A percentile compares a stretch with the other conserved stretches of the same genome.
Evolutionary conservation across 2,113 vertebrate species (phyloP).

Genomic region (Melospiza melodia): DNA sequence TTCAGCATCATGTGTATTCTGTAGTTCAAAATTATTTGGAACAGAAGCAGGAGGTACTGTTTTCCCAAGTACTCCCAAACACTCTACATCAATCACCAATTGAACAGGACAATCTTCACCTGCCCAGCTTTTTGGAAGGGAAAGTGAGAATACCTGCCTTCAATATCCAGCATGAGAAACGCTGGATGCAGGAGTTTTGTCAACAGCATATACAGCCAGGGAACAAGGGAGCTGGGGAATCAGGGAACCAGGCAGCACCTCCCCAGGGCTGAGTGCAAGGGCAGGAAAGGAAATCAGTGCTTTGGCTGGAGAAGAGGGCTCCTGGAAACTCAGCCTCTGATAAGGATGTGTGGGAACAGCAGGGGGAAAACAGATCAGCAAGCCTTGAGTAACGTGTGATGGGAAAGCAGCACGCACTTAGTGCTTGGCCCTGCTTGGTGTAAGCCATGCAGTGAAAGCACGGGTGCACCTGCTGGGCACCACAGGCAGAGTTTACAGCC

Average conservation of each 20-base stretch:
- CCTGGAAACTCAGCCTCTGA: background rate
- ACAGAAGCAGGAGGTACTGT: background rate
- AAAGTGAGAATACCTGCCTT: background rate
- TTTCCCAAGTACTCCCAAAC: background rate
- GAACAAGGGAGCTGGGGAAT: background rate
- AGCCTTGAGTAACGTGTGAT: background rate
- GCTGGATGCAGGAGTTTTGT: background rate
- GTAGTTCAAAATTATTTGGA: background rate
- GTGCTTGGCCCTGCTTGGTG: background rate
- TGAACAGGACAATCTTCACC: background rate
- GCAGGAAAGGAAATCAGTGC: background rate
- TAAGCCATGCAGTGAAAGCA: background rate
- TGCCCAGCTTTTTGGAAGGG: background rate
- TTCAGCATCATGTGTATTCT: background rate
- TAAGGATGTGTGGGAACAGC: constrained; percentile 7
- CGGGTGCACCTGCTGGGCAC: background rate
- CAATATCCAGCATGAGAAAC: background rate
- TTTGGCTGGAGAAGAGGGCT: background rate
- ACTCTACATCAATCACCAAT: background rate
- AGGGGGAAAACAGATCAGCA: background rate
- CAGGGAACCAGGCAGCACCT: background rate
- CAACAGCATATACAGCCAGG: fast-evolving
- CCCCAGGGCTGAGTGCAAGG: fast-evolving
- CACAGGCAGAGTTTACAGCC: background rate
- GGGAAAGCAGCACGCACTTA: background rate